These are phyloP conservation scores for Peromyscus nudipes DNA, from an alignment of 2,797 vertebrate species.

Conservation along the genomic window DNA sequence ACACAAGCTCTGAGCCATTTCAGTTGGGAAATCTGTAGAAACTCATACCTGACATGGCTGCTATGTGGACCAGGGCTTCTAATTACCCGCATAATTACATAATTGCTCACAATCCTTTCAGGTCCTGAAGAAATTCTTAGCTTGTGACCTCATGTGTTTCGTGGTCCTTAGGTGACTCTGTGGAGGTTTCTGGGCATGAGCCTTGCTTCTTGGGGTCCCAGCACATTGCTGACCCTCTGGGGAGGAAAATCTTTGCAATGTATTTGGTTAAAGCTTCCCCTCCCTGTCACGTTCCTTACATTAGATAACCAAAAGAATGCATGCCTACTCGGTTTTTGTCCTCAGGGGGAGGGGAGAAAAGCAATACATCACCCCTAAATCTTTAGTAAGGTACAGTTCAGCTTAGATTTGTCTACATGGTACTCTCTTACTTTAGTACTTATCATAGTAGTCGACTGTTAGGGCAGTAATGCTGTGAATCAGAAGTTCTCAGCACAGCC, in stretches of 20 bases:
- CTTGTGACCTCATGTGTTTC: constrained; percentile 69
- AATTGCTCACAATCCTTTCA: constrained; percentile 76
- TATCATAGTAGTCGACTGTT: constrained; percentile 30
- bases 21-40: constrained; percentile 77
- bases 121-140: constrained; percentile 79
- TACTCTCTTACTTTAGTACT: constrained; percentile 29
- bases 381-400: constrained; percentile 53
- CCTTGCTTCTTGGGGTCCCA: constrained; percentile 39
- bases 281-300: background rate
- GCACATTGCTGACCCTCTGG: constrained; percentile 31
- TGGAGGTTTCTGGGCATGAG: constrained; percentile 58
- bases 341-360: background rate
- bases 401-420: background rate
- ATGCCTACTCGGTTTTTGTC: constrained; percentile 3
- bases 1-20: constrained; percentile 67
- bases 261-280: constrained; percentile 47
- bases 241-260: constrained; percentile 41
- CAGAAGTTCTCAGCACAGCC: constrained; percentile 45
- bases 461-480: constrained; percentile 22
- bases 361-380: background rate
- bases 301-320: constrained; percentile 62
- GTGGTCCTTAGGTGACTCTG: constrained; percentile 63
- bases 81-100: constrained; percentile 80
- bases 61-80: constrained; percentile 58
- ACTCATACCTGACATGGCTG: constrained; percentile 68